Conservation (phyloP, 2,113 vertebrate species). For the Taxidea taxus region DNA sequence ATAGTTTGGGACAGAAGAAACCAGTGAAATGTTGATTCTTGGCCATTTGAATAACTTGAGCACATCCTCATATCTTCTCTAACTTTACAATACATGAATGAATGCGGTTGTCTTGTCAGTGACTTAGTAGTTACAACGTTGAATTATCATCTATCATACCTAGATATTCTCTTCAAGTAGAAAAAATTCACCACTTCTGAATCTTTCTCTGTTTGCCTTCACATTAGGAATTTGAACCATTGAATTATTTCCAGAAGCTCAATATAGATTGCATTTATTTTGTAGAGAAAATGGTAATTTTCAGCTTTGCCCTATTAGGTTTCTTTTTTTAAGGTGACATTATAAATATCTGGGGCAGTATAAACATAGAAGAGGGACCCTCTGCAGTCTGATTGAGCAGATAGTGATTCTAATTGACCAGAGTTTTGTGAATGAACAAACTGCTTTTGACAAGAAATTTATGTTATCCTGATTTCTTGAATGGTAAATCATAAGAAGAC, state of each 20-base stretch:
- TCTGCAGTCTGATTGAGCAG: constrained; percentile 28
- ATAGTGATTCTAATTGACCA: constrained; percentile 15
- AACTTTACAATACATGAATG: neutral
- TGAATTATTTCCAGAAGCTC: constrained; percentile 10
- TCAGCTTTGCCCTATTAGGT: constrained; percentile 54
- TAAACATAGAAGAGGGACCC: neutral
- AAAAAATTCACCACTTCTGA: neutral
- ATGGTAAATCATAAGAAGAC: constrained; percentile 42
- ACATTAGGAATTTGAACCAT: constrained; percentile 33
- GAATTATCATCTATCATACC: neutral
- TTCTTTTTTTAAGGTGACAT: constrained; percentile 33
- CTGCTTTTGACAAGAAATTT: constrained; percentile 45
- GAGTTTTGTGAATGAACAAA: constrained; percentile 26
- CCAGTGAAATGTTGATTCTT: constrained; percentile 34
- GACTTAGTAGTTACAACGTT: constrained; percentile 14
- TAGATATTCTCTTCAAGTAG: constrained; percentile 25
- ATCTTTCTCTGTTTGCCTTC: constrained; percentile 24
- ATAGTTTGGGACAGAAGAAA: constrained; percentile 33
- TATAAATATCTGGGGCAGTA: constrained; percentile 25
- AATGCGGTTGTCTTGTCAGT: neutral
- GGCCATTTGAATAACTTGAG: neutral
- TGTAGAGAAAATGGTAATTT: constrained; percentile 65
- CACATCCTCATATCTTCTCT: neutral
- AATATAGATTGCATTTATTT: neutral
- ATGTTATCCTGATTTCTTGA: constrained; percentile 36